phyloP scores from a whole-genome alignment of 1,140 invertebrate species.

The Papilio glaucus region DNA sequence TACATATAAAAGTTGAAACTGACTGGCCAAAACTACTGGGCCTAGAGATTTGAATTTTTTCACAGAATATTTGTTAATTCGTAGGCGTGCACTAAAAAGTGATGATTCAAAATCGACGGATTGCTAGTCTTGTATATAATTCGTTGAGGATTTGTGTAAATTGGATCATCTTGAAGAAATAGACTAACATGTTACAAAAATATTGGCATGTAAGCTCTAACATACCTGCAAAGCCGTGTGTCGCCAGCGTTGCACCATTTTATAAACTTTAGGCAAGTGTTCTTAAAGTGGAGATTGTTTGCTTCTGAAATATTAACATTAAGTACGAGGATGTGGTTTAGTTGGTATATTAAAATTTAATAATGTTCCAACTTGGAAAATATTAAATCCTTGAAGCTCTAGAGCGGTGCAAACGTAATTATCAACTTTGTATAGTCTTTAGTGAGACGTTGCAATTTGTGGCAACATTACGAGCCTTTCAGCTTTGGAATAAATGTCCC shows the following conservation, averaged over 20 bases:
- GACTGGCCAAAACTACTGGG: too few relatives aligned
- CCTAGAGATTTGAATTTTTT: too few relatives aligned
- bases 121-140: too few relatives aligned
- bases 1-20: too few relatives aligned
- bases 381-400: background rate
- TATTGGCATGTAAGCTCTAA: too few relatives aligned
- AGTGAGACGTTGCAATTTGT: conserved; percentile 7
- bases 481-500: background rate
- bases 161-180: too few relatives aligned
- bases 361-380: background rate
- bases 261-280: background rate
- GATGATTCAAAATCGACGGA: too few relatives aligned
- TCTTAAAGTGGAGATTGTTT: background rate
- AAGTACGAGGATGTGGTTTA: background rate
- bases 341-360: conserved; percentile 1
- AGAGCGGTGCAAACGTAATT: background rate
- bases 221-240: too few relatives aligned
- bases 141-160: too few relatives aligned
- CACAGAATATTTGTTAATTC: too few relatives aligned
- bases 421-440: conserved; percentile 6
- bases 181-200: too few relatives aligned
- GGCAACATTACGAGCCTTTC: conserved; percentile 9
- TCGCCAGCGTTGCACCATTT: background rate
- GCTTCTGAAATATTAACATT: background rate
- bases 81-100: too few relatives aligned